Percentiles rank a stretch among this genome's conserved stretches.
Evolutionary conservation across 2,888 invertebrate genomes (phyloP).

Genomic region (Agrochola lychnidis): DNA sequence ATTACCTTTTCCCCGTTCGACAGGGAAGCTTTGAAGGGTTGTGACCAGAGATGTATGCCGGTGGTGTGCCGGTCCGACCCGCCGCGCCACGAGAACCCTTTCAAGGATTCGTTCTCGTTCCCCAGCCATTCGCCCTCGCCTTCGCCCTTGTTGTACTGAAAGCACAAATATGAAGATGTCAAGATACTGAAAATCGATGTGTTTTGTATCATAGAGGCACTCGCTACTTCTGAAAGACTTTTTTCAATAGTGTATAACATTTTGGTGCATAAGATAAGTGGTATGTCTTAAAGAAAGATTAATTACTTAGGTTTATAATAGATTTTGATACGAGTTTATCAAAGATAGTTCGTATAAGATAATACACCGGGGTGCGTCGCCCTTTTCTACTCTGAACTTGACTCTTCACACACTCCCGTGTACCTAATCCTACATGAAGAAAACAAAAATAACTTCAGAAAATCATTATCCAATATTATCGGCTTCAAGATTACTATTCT

Average conservation of each 20-base stretch:
- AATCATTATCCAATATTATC: not conserved
- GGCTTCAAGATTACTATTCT: too few relatives aligned
- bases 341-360: not conserved
- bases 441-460: not conserved
- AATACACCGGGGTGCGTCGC: not conserved
- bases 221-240: not conserved
- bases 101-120: conserved; percentile 94
- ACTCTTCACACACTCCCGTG: not conserved
- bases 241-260: not conserved
- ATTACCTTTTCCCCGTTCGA: conserved; percentile 94
- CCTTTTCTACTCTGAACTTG: not conserved
- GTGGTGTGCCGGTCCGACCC: conserved; percentile 99
- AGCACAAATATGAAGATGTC: not conserved
- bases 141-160: conserved; percentile 82
- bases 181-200: not conserved
- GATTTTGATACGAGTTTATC: not conserved
- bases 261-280: not conserved
- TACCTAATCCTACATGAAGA: not conserved
- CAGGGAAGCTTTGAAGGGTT: conserved; percentile 95
- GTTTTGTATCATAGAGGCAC: too few relatives aligned
- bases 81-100: conserved; percentile 98
- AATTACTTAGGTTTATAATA: not conserved
- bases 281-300: not conserved
- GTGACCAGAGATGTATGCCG: conserved; percentile 99
- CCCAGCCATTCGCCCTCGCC: conserved; percentile 96